Evolutionary conservation across 2,113 vertebrate genomes (phyloP), one percentile per base, ranked within the genome.

Genomic region (Stigmatopora argus): DNA sequence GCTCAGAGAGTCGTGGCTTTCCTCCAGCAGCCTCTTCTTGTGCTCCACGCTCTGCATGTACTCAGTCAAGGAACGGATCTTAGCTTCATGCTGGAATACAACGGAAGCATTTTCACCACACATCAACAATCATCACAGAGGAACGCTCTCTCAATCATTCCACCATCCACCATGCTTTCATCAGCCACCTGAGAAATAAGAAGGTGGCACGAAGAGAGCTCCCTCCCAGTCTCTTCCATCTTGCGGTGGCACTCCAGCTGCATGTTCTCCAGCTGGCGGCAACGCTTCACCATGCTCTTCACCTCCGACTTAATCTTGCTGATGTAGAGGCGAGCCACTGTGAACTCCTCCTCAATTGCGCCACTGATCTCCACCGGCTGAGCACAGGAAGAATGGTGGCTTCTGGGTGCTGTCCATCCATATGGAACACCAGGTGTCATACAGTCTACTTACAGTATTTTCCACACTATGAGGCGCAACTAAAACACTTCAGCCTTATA

Each of bases 171-270:
- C n/a, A n/a, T n/a, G n/a, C n/a, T n/a, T n/a, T n/a, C n/a, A n/a
- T n/a, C n/a, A n/a, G n/a, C n/a, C n/a, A 96, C 95, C 93, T 98
- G 95, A 13, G 96, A 96, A 87, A 98, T 97, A 83, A 98, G 94
- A 53, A 96, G 94, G 72, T 98, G 96, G 89, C 96, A 97, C 73
- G 95, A 94, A 7, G 95, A 95, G 44, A 97, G 81, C 83, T 97
- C 95, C 0, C 94, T 86, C 3, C 94, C 93, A 0, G 94, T 96
- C 86, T 95, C 94, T 83, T 97, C 95, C 95, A 97, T 93, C 90
- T 97, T 97, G 82, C 94, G 94, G 75, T 96, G 95, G 38, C 95
- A 98, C 65, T 97, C 95, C 1, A 94, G 90, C 86, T 97, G 95
- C 81, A 95, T 91, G 77, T 82, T 92, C 87, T 96, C 96, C 84